Base-by-base conservation (phyloP, 2,113 vertebrate species). In the Rafetus swinhoei region DNA sequence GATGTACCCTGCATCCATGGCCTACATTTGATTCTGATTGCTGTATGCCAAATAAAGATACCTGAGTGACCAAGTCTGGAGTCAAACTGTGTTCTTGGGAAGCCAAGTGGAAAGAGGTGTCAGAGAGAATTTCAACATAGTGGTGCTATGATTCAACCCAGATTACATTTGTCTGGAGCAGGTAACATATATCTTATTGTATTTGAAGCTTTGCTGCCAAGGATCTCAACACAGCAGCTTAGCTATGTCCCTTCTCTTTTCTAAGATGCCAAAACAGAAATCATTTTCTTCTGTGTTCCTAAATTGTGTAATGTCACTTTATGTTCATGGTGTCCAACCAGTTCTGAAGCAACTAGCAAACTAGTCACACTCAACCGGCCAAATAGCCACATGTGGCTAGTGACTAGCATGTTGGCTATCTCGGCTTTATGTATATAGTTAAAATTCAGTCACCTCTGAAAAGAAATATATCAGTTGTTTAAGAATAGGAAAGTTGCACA, bases 381-480 rank as follows among this genome's bases (percentile, higher is more conserved):
- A 45, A 45, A 45, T 45, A 45, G 45, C 45, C 45, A 45, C 45
- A 45, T 45, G 45, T 45, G 45, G 45, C 45, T 45, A 45, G 45
- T 45, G 45, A 45, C 45, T 45, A 45, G 5, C 45, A 45, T 39
- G 39, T 39, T 39, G 39, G 39, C 39, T 39, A 39, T 39, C 39
- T 4, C 39, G 39, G 39, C 39, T 87, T 80, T 87, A 92, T 94
- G 88, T 90, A 86, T 19, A 77, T 0, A 89, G 86, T 76, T 94
- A 56, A 86, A 56, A 94, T 85, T 10, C 56, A 91, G 88, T 96
- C 90, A 85, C 45, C n/a, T 74, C 83, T 76, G 39, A 90, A 90
- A n/a, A 95, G 5, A 95, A 93, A 96, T 56, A 57, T 16, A 52
- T 86, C 85, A 87, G 81, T 65, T 84, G 9, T 89, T 93, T 96